Base-by-base conservation (phyloP, 2,888 invertebrate species). In the Tetropium fuscum region DNA sequence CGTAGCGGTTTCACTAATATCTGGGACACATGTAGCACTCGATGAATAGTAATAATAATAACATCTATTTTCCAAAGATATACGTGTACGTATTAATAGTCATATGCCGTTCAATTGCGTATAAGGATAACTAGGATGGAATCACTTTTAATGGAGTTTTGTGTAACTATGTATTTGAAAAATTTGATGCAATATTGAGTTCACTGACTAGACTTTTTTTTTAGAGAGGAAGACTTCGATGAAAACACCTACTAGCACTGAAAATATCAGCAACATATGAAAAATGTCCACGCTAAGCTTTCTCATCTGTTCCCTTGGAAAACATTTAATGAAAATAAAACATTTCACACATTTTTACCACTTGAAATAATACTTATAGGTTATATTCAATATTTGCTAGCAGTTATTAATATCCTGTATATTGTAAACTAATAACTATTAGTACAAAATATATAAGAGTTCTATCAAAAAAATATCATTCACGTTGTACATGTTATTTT, bases 171-270 rank as follows among this genome's bases (percentile, higher is more conserved):
- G n/a, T n/a, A n/a, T n/a, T n/a, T n/a, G n/a, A n/a, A n/a, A n/a
- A n/a, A n/a, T n/a, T n/a, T n/a, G n/a, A n/a, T n/a, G n/a, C n/a
- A n/a, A n/a, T n/a, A n/a, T n/a, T n/a, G n/a, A n/a, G n/a, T n/a
- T n/a, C n/a, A n/a, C n/a, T n/a, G n/a, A n/a, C n/a, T n/a, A n/a
- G n/a, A n/a, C n/a, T 55, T 53, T 53, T 53, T 53, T 77, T 76
- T 49, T 66, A 78, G 78, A 68, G 77, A 77, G 47, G 77, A 78
- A 66, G 77, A 78, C 55, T 78, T 73, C 62, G 77, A 78, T 59
- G 77, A 77, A 53, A 77, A 75, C 61, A 71, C 74, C 45, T 78
- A 77, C 61, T 78, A 77, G 72, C 65, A 63, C 62, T 30, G 61
- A 60, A 40, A 48, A 51, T 40, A 51, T 55, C 48, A 59, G 58